Evolutionary conservation across 2,888 invertebrate species (phyloP).

Genomic region (Heliconius aoede): DNA sequence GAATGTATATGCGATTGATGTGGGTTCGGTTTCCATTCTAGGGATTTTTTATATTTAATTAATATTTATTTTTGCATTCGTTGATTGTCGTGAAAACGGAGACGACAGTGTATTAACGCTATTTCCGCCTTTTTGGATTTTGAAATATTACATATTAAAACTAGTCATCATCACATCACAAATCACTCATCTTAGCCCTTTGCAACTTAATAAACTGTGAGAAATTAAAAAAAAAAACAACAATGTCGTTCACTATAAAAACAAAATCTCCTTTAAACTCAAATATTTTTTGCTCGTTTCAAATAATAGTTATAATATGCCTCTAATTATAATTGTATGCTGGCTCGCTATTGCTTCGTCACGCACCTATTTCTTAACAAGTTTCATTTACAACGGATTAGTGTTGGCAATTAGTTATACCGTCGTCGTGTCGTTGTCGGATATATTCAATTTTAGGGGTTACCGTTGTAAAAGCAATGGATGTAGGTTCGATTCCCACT

Average conservation of each 20-base stretch:
- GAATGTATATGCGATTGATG: background rate
- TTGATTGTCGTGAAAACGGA: too few relatives aligned
- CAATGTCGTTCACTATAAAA: conserved; percentile 8
- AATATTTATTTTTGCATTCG: too few relatives aligned
- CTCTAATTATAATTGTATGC: conserved; percentile 41
- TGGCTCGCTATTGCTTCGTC: conserved; percentile 36
- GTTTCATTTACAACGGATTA: conserved; percentile 30
- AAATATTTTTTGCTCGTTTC: conserved; percentile 34
- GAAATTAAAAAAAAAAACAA: background rate
- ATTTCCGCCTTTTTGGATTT: too few relatives aligned
- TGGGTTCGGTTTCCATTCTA: background rate
- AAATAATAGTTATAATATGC: conserved; percentile 38
- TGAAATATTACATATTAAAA: too few relatives aligned
- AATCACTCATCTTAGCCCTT: background rate
- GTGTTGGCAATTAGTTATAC: conserved; percentile 33
- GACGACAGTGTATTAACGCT: too few relatives aligned
- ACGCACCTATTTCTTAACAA: conserved; percentile 38
- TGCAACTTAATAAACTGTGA: too few relatives aligned
- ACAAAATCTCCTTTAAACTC: conserved; percentile 7
- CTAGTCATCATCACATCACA: too few relatives aligned
- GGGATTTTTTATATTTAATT: background rate
- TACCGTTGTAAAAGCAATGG: background rate
- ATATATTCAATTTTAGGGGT: too few relatives aligned
- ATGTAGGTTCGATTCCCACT: background rate
- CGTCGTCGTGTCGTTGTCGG: conserved; percentile 6